Conservation (phyloP, 1,140 invertebrate genomes). For the Heliothis virescens region DNA sequence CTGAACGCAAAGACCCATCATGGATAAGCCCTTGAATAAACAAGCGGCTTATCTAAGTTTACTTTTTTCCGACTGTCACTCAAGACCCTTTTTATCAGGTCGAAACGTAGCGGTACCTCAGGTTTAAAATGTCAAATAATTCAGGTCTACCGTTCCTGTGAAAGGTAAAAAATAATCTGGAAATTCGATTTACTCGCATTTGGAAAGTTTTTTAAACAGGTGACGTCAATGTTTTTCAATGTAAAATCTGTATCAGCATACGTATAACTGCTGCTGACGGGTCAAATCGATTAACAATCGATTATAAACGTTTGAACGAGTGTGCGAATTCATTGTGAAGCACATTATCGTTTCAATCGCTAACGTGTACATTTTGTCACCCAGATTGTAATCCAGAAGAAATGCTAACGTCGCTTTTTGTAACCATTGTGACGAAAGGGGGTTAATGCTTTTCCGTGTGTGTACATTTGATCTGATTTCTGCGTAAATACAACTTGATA, state of each 20-base stretch:
- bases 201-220: not conserved
- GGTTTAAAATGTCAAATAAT: no score
- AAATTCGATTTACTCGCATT: not conserved
- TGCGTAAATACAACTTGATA: not conserved
- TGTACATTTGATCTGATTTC: not conserved
- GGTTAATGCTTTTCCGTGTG: conserved; percentile 8
- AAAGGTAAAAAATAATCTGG: no score
- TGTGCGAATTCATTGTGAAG: not conserved
- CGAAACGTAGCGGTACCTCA: no score
- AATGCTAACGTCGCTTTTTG: not conserved
- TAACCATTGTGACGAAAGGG: conserved; percentile 9
- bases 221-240: not conserved
- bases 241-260: not conserved
- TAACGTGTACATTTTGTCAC: not conserved
- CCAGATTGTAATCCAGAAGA: not conserved
- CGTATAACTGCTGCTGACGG: not conserved
- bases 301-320: not conserved
- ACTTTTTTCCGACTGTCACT: no score
- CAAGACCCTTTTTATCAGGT: no score
- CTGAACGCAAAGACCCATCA: no score
- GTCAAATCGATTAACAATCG: not conserved
- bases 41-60: no score
- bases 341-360: not conserved
- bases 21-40: no score
- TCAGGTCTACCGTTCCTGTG: no score